Base-by-base conservation (phyloP, 2,113 vertebrate species). In the Lepus europaeus region DNA sequence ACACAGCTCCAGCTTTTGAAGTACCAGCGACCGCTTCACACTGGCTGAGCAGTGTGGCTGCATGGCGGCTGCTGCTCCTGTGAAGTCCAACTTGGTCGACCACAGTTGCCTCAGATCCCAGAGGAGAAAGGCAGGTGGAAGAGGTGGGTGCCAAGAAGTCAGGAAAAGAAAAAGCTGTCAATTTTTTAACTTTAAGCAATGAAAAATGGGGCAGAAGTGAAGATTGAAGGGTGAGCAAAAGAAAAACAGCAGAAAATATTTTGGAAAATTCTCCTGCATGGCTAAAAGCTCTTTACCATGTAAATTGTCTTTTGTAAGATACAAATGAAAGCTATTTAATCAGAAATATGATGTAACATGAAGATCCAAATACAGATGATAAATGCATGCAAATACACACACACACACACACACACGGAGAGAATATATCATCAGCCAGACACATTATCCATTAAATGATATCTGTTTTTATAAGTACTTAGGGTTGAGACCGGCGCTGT, bases 111-210 rank as follows among this genome's bases (percentile, higher is more conserved):
- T 45, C 2, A 82, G 77, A 27, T 51, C 68, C 73, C 61, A 68
- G 45, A 69, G 53, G 64, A 93, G 91, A 45, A 84, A 80, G 29
- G 53, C 1, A 80, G 39, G 33, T 12, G 45, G 45, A 59, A 90
- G 36, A 74, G 68, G 51, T 29, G 33, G 59, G 64, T 23, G 31
- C 59, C 64, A 11, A 76, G 22, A 74, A 84, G 17, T 16, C 29
- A 31, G 45, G 10, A 31, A 80, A 74, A 53, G 25, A 27, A 87
- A 78, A 73, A 11, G 23, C 66, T 88, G 53, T 68, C 39, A 66
- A 61, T 82, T 93, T 93, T 59, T 73, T 93, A 93, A 88, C 68
- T 94, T 78, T 13, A 68, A 87, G n/a, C 61, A 68, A 69, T 73
- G 56, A 90, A 69, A 89, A 80, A 45, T 66, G 79, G 29, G 76